Conservation (phyloP, 2,113 vertebrate species). For the Poeciliopsis prolifica region DNA sequence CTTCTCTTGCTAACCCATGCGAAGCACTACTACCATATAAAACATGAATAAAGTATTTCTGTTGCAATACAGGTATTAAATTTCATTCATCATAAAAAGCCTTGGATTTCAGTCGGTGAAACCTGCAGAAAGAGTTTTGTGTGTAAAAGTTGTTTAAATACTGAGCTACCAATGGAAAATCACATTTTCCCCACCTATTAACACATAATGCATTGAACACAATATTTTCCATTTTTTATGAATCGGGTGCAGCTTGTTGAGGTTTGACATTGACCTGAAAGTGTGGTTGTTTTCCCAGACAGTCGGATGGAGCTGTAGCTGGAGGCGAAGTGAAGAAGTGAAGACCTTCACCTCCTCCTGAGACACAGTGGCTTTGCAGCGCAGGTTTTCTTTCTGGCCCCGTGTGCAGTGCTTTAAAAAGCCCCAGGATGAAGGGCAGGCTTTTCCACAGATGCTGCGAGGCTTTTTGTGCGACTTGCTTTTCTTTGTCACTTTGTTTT, state of each 20-base stretch:
- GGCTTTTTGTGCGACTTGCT: constrained; percentile 31
- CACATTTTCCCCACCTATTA: too few relatives aligned
- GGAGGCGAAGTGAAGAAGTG: constrained; percentile 27
- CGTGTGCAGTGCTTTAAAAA: constrained; percentile 45
- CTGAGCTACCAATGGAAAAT: too few relatives aligned
- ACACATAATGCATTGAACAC: too few relatives aligned
- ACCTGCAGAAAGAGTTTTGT: too few relatives aligned
- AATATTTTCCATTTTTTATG: not conserved
- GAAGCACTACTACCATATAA: too few relatives aligned
- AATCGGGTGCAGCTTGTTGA: not conserved
- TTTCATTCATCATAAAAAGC: too few relatives aligned
- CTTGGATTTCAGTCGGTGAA: too few relatives aligned
- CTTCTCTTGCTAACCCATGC: too few relatives aligned
- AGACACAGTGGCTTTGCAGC: constrained; percentile 13
- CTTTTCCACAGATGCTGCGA: constrained; percentile 35
- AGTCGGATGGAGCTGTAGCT: constrained; percentile 31
- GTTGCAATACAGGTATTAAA: too few relatives aligned
- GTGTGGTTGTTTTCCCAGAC: constrained; percentile 18
- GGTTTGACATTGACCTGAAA: constrained; percentile 16
- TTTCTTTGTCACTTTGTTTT: constrained; percentile 38
- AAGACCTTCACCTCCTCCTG: constrained; percentile 29
- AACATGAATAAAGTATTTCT: too few relatives aligned
- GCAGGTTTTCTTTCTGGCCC: constrained; percentile 48
- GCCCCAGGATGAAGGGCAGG: constrained; percentile 43
- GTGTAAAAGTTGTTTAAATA: too few relatives aligned